phyloP scores from a whole-genome alignment of 1,140 invertebrate genomes.

The Pararge aegeria region DNA sequence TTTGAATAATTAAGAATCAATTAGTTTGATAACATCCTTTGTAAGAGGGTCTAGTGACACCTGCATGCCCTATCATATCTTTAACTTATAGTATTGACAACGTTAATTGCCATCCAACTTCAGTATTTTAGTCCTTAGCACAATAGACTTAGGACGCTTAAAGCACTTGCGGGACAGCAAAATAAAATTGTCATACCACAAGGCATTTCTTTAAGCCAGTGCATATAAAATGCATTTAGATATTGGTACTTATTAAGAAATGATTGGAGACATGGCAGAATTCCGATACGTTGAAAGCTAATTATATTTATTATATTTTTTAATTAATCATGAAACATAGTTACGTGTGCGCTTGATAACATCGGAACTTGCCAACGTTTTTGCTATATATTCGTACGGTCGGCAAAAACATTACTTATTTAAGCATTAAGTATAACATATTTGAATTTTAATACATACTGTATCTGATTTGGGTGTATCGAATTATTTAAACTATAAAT shows the following conservation, averaged over 20 bases:
- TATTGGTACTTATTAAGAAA: conserved; percentile 23
- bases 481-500: not conserved
- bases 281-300: conserved; percentile 36
- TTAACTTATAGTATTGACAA: conserved; percentile 14
- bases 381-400: conserved; percentile 43
- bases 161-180: not conserved
- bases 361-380: conserved; percentile 55
- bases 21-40: conserved; percentile 33
- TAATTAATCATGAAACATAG: conserved; percentile 61
- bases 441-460: too few relatives aligned
- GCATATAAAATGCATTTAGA: conserved; percentile 10
- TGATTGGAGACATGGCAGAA: conserved; percentile 27
- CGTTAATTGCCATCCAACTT: not conserved
- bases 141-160: not conserved
- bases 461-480: not conserved
- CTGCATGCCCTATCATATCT: conserved; percentile 32
- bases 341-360: conserved; percentile 49
- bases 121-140: conserved; percentile 1
- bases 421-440: too few relatives aligned
- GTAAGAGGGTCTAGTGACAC: conserved; percentile 35
- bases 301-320: conserved; percentile 57
- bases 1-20: conserved; percentile 35
- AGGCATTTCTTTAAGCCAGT: conserved; percentile 8
- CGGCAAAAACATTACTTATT: conserved; percentile 24
- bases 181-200: not conserved